Conservation (phyloP, 2,888 invertebrate species). For the Microplitis deprimator region DNA sequence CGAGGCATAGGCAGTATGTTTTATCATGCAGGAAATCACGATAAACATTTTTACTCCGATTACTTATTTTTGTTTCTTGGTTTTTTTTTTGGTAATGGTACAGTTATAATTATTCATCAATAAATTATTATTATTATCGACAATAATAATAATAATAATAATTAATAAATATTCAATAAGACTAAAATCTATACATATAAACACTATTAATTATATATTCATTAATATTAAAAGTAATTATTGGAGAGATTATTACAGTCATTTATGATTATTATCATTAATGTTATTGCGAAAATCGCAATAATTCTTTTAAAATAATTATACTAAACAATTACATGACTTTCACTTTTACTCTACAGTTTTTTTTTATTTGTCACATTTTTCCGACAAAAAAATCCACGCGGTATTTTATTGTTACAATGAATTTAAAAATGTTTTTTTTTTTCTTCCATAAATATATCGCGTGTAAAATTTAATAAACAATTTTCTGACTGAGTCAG, state of each 20-base stretch:
- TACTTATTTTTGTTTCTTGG: not conserved
- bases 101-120: not conserved
- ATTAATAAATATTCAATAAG: not conserved
- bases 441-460: not conserved
- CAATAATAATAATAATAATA: not conserved
- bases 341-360: not conserved
- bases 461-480: not conserved
- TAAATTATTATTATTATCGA: not conserved
- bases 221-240: conserved; percentile 6
- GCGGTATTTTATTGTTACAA: not conserved
- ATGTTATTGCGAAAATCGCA: not conserved
- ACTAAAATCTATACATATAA: not conserved
- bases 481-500: conserved; percentile 34
- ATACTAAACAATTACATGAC: not conserved
- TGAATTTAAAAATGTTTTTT: not conserved
- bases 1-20: not conserved
- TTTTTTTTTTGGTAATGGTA: not conserved
- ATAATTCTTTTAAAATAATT: not conserved
- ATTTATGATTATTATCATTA: not conserved
- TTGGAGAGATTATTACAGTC: not conserved
- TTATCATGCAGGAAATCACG: not conserved
- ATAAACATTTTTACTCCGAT: not conserved
- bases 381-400: not conserved
- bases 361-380: not conserved
- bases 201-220: not conserved